A percentile compares a stretch with the other conserved stretches of the same genome.
Evolutionary conservation across 2,113 vertebrate species (phyloP).

Genomic region (Morone chrysops): DNA sequence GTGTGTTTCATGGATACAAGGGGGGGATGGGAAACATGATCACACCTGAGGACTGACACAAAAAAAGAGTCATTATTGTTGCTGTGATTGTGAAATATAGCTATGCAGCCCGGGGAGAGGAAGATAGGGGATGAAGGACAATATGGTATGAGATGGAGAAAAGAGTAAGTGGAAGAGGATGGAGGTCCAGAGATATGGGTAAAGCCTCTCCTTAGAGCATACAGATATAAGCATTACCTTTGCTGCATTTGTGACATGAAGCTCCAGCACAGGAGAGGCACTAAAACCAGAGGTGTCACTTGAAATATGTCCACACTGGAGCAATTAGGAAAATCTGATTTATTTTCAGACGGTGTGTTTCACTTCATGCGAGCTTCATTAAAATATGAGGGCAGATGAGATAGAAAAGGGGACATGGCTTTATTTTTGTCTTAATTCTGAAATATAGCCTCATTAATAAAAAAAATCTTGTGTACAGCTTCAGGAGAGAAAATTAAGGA

Average conservation of each 20-base stretch:
- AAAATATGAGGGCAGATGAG: slow-evolving; percentile 44
- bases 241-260: neutral
- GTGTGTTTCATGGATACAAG: neutral
- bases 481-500: slow-evolving; percentile 21
- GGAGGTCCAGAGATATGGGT: neutral
- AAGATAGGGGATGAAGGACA: too few species aligned
- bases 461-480: slow-evolving; percentile 27
- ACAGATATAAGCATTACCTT: slow-evolving; percentile 11
- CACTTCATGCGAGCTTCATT: slow-evolving; percentile 45
- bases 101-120: neutral
- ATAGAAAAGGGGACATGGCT: slow-evolving; percentile 22
- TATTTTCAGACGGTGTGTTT: slow-evolving; percentile 11
- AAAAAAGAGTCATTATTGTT: slow-evolving; percentile 18
- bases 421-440: slow-evolving; percentile 63
- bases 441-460: slow-evolving; percentile 63
- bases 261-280: neutral
- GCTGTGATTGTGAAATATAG: slow-evolving; percentile 36
- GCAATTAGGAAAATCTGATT: slow-evolving; percentile 44
- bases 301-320: slow-evolving; percentile 26
- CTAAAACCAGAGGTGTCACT: slow-evolving; percentile 22
- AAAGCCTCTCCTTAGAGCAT: slow-evolving; percentile 15
- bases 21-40: neutral
- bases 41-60: slow-evolving; percentile 20
- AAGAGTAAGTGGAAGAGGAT: neutral
- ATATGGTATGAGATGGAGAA: neutral